Evolutionary conservation across 1,140 invertebrate species (phyloP), one percentile per base, ranked within the genome.

Genomic region (Sweltsa coloradensis): DNA sequence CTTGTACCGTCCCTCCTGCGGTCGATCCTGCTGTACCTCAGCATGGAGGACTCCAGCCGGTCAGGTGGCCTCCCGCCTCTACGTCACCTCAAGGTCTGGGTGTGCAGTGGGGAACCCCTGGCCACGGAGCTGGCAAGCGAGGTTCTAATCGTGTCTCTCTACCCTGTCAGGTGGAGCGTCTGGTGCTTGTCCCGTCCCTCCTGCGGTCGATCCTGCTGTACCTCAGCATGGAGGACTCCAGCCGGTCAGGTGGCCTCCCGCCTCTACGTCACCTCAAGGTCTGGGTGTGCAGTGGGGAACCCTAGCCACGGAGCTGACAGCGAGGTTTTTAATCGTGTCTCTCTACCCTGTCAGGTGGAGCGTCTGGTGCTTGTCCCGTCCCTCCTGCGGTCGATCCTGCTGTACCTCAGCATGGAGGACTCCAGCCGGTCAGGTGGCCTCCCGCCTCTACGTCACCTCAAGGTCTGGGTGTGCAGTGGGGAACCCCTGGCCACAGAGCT

Each of bases 321-420:
- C n/a, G n/a, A n/a, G n/a, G n/a, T n/a, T n/a, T n/a, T n/a, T n/a
- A n/a, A n/a, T n/a, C n/a, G n/a, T n/a, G n/a, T n/a, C n/a, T n/a
- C n/a, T n/a, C n/a, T n/a, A n/a, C n/a, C n/a, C n/a, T n/a, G n/a
- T n/a, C 56, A 79, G 73, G 77, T 90, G 39, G 74, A 85, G 60
- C 70, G 87, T 14, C 62, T 92, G 5, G 81, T 89, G 1, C 59
- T 90, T 31, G 87, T 91, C 1, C 88, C 87, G n/a, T 87, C 86
- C 0, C 64, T 90, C 0, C 66, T 92, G 0, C 74, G 76, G 11
- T 81, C 83, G 0, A 70, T 92, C 51, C 69, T 91, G 3, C 74
- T 87, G 68, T 85, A 79, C 52, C 55, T 85, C 19, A 55, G 58
- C 27, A 34, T 71, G 13, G n/a, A n/a, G n/a, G 34, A 47, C 23